These are phyloP conservation scores for Panopea generosa DNA, from an alignment of 2,888 invertebrate genomes.

Conservation along the genomic window DNA sequence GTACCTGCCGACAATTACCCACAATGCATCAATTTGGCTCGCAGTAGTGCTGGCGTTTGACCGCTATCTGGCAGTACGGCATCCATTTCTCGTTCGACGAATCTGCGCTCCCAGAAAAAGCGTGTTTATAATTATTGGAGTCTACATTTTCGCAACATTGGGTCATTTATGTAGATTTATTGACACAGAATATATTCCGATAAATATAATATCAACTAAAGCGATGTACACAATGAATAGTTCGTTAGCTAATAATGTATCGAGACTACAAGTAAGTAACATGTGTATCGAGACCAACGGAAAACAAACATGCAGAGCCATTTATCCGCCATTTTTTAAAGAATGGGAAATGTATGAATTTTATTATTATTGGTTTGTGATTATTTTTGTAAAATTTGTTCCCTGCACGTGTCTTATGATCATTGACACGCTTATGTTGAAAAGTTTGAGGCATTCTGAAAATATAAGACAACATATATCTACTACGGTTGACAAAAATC, in stretches of 20 bases:
- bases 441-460: slow-evolving; percentile 93
- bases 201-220: slow-evolving; percentile 33
- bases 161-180: slow-evolving; percentile 94
- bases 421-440: slow-evolving; percentile 93
- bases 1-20: slow-evolving; percentile 87
- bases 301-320: slow-evolving; percentile 64
- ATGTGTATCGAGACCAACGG: slow-evolving; percentile 28
- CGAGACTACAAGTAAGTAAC: slow-evolving; percentile 82
- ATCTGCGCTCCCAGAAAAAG: slow-evolving; percentile 89
- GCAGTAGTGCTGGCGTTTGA: slow-evolving; percentile 96
- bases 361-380: slow-evolving; percentile 90
- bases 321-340: slow-evolving; percentile 58
- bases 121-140: slow-evolving; percentile 91
- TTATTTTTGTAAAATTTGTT: slow-evolving; percentile 94
- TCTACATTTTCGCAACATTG: slow-evolving; percentile 91
- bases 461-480: slow-evolving; percentile 90
- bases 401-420: slow-evolving; percentile 95
- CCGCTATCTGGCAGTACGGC: slow-evolving; percentile 96
- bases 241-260: background rate
- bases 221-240: background rate
- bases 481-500: slow-evolving; percentile 86
- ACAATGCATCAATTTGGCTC: slow-evolving; percentile 96
- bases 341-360: slow-evolving; percentile 91
- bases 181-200: slow-evolving; percentile 89
- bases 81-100: slow-evolving; percentile 93